phyloP scores from a whole-genome alignment of 2,888 invertebrate genomes.

The Theodoxus fluviatilis region DNA sequence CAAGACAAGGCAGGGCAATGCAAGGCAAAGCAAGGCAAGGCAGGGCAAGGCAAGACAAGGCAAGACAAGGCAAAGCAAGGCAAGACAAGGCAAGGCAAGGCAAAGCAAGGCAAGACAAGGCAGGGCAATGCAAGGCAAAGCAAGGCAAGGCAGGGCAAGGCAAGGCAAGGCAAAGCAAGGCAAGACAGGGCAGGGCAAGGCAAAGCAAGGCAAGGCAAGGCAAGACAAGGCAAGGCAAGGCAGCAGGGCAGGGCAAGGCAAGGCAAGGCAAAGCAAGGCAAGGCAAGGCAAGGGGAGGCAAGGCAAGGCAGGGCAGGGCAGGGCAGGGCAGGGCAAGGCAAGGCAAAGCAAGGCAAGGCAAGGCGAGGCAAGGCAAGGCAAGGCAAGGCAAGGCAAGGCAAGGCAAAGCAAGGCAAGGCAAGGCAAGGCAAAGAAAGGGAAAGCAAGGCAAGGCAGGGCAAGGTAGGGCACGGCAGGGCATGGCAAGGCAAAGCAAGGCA shows the following conservation, averaged over 20 bases:
- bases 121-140: constrained; percentile 18
- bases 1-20: constrained; percentile 5
- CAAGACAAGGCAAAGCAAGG: constrained; percentile 13
- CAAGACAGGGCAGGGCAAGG: constrained; percentile 6
- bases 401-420: too few relatives aligned
- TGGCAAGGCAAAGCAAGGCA: too few relatives aligned
- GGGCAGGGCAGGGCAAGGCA: too few relatives aligned
- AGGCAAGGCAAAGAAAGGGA: too few relatives aligned
- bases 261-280: constrained; percentile 24
- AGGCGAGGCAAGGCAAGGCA: too few relatives aligned
- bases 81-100: constrained; percentile 20
- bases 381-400: too few relatives aligned
- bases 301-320: too few relatives aligned
- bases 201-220: constrained; percentile 13
- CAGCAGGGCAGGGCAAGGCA: constrained; percentile 15
- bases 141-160: constrained; percentile 18
- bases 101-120: constrained; percentile 18
- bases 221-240: constrained; percentile 1
- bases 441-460: too few relatives aligned
- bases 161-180: constrained; percentile 18
- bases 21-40: neutral
- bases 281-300: too few relatives aligned
- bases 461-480: too few relatives aligned
- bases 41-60: neutral
- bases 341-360: too few relatives aligned